Base-by-base conservation (phyloP, 2,797 vertebrate genomes). In the Sebastes minor region DNA sequence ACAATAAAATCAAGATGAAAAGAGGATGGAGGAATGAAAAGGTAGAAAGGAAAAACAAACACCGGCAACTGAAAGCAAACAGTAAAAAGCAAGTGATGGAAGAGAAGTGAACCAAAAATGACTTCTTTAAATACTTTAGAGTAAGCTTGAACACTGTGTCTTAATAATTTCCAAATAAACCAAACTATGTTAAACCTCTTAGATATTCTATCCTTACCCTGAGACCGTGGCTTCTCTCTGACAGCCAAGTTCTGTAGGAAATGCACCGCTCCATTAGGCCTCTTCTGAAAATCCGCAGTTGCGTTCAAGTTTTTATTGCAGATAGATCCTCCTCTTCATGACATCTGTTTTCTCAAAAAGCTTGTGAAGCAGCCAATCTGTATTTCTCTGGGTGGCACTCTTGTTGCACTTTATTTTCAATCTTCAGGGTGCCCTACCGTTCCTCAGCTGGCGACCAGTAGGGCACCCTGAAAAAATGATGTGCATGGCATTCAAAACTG, bases 1-100 rank as follows among this genome's bases (percentile, higher is more conserved):
- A 89, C 87, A 87, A 91, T 87, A 89, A 91, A 93, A 88, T 81
- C 84, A 86, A 87, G 88, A 90, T 80, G 76, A 90, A 85, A 90
- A 82, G 85, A 79, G 22, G 74, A 87, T 75, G 81, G 75, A 74
- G 74, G 57, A 81, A 74, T 38, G 60, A 71, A 62, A 79, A 85
- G 84, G 76, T 81, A 52, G 52, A 74, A 75, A 59, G 53, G 67
- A 57, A 76, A 78, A 80, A 83, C 72, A 84, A 83, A 89, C 86
- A 78, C n/a, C 49, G 23, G 30, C 30, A 46, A 53, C 63, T 69
- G 69, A 69, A 71, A 78, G 61, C 55, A 74, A 78, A 81, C 67
- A 30, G 20, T 12, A 3, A 42, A 75, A 55, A 61, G 38, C 5
- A 1, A 61, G 67, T 30, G 33, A 60, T 68, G 73, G 57, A 25